Base-by-base conservation (phyloP, 2,888 invertebrate genomes). In the Lapara coniferarum region DNA sequence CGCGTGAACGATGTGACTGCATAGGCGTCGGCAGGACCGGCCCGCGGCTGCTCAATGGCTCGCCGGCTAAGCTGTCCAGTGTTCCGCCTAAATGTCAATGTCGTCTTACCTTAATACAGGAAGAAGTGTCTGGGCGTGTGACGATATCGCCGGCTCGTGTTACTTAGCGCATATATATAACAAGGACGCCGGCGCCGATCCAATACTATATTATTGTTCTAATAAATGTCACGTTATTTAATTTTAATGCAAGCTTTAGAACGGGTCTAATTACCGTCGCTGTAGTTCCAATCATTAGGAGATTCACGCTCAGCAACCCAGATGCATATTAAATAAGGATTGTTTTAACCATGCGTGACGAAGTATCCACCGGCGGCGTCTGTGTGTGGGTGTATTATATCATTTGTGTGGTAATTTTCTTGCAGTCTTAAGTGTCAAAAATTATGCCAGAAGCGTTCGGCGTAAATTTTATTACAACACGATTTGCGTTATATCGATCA, bases 21-120 rank as follows among this genome's bases (percentile, higher is more conserved):
- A 30, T 57, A 44, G 51, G 52, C 44, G 73, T 52, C 52, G 69
- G 72, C 68, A 72, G 69, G 74, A 25, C 12, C 8, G 56, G 37
- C 49, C 49, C 44, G 73, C 76, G 69, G 58, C 72, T 79, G 77
- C 78, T n/a, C n/a, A 83, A 82, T 78, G 81, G 81, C 81, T 81
- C 80, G 75, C 73, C 73, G 75, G 79, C 78, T 75, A 72, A 72
- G 71, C 77, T 75, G 77, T 70, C 77, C 76, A 77, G 78, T 76
- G 74, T 82, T 76, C 73, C 72, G 73, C 70, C 77, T 85, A 91
- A 92, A 92, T 91, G 92, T 92, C 92, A 92, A 91, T 91, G 92
- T 84, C 91, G 80, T 77, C 77, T 81, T 81, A 81, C 77, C 75
- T 76, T 74, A 78, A 82, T 85, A 82, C 90, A 91, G 90, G 91